Conservation (phyloP, 2,888 invertebrate species). For the Lasioglossum pauxillum region DNA sequence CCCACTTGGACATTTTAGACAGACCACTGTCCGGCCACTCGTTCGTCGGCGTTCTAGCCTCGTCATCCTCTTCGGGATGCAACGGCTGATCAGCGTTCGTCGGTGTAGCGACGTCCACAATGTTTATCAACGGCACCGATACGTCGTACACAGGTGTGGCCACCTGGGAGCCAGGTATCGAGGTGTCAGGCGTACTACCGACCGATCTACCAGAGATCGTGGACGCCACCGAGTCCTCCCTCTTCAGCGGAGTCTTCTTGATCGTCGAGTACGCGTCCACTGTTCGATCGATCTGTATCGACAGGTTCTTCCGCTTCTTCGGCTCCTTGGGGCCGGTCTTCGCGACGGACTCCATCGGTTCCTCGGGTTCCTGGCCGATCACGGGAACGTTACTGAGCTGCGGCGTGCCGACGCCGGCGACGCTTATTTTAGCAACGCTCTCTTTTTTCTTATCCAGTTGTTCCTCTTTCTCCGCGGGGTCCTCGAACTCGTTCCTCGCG, state of each 20-base stretch:
- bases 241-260: slow-evolving; percentile 40
- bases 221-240: slow-evolving; percentile 44
- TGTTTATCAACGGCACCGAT: slow-evolving; percentile 69
- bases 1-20: slow-evolving; percentile 78
- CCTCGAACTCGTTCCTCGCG: slow-evolving; percentile 31
- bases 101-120: slow-evolving; percentile 51
- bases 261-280: slow-evolving; percentile 24
- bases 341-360: slow-evolving; percentile 12
- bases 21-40: slow-evolving; percentile 65
- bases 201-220: slow-evolving; percentile 28
- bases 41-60: slow-evolving; percentile 77
- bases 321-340: slow-evolving; percentile 3
- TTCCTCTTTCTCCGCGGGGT: slow-evolving; percentile 31
- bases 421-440: slow-evolving; percentile 63
- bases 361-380: slow-evolving; percentile 46
- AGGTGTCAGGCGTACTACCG: slow-evolving; percentile 39
- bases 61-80: slow-evolving; percentile 67
- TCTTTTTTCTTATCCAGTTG: slow-evolving; percentile 58
- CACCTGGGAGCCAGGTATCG: slow-evolving; percentile 20
- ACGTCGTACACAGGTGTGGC: slow-evolving; percentile 49
- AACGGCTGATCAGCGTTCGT: slow-evolving; percentile 31
- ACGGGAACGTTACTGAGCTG: slow-evolving; percentile 42
- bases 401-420: slow-evolving; percentile 12
- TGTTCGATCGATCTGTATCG: slow-evolving; percentile 12
- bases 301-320: slow-evolving; percentile 50